Evolutionary conservation across 2,113 vertebrate species (phyloP).

Genomic region (Archilochus colubris): DNA sequence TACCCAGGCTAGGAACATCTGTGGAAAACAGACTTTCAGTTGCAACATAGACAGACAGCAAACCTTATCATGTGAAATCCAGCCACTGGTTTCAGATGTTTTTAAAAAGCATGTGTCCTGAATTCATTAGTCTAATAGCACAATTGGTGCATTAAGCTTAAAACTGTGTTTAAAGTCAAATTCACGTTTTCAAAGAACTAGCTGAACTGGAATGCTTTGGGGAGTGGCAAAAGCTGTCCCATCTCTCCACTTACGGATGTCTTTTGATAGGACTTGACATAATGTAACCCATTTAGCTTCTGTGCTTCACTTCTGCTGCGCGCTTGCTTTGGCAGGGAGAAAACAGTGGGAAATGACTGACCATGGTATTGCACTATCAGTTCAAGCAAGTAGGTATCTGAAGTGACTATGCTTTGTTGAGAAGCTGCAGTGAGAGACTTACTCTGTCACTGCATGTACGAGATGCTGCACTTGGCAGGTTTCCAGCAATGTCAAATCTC

Average conservation of each 20-base stretch:
- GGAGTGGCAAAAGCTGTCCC: background rate
- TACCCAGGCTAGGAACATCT: background rate
- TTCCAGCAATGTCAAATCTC: conserved; percentile 61
- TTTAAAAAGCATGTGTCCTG: background rate
- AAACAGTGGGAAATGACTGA: background rate
- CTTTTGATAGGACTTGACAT: conserved; percentile 5
- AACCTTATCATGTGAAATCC: background rate
- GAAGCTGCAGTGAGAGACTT: conserved; percentile 34
- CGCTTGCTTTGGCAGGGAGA: background rate
- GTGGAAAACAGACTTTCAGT: background rate
- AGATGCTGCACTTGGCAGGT: conserved; percentile 49
- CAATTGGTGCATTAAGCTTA: background rate
- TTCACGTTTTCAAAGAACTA: background rate
- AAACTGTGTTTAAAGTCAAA: background rate
- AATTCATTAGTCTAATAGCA: background rate
- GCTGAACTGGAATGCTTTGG: background rate
- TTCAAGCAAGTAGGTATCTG: background rate
- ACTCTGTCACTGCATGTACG: background rate
- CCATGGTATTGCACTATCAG: background rate
- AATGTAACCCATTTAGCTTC: conserved; percentile 30
- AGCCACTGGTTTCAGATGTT: background rate
- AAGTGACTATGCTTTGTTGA: conserved; percentile 39
- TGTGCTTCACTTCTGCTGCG: background rate
- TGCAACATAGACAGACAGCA: background rate
- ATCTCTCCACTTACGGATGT: background rate